Percentiles rank a stretch among this genome's conserved stretches.
phyloP scores from a whole-genome alignment of 1,140 invertebrate species.

The Drosophila melanogaster region Release_6_plus_ISO1_MT NT_033779.5:19988001-19988500 shows the following conservation, averaged over 20 bases:
- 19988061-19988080: too few species aligned
- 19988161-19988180: too few species aligned
- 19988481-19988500: slow-evolving; percentile 65
- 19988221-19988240: too few species aligned
- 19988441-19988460: neutral
- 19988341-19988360: too few species aligned
- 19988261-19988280: neutral
- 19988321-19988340: neutral
- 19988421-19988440: neutral
- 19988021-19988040: neutral
- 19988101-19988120: too few species aligned
- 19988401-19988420: neutral
- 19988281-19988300: neutral
- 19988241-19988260: too few species aligned
- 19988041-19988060: neutral
- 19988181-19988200: too few species aligned
- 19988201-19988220: too few species aligned
- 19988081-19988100: too few species aligned
- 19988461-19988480: slow-evolving; percentile 4
- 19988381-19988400: neutral
- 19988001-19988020: neutral
- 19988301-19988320: neutral
- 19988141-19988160: too few species aligned
- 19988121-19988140: too few species aligned
- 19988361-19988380: neutral